Base-by-base conservation (phyloP, 2,797 vertebrate genomes). In the Siniperca scherzeri region DNA sequence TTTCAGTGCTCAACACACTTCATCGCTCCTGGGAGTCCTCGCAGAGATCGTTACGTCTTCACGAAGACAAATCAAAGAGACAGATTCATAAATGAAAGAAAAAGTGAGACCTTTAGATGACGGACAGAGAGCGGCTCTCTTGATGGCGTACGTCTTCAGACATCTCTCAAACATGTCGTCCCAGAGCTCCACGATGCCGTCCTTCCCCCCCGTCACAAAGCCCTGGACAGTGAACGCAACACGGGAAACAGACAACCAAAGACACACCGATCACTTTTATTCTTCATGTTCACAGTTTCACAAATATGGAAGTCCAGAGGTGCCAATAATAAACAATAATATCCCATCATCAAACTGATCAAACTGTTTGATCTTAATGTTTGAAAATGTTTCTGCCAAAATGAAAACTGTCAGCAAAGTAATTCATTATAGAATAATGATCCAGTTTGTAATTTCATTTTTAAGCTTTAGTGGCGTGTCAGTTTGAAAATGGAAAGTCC, bases 91-190 rank as follows among this genome's bases (percentile, higher is more conserved):
- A 12, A 25, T 25, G 5, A 25, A 5, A 27, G 25, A 16, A 22
- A 3, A 2, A 3, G 40, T 1, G 21, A 55, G 89, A 99, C 98
- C 98, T 98, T 99, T 99, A 27, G 98, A 99, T 22, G 96, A 95
- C 0, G 98, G 93, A 2, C 98, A 98, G 53, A 99, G 91, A 0
- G 96, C 95, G 0, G 97, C 93, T 93, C 98, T 97, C 94, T 99
- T 99, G 93, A 99, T 98, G 91, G 98, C 97, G 0, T 99, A 99
- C 0, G 97, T 99, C 96, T 99, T 99, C 95, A 99, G 84, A 91
- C 98, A 99, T 80, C 98, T 95, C 87, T 99, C 98, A 84, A 99
- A 99, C 96, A 97, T 98, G 88, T 99, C 98, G 81, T 99, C 98
- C 98, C 98, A 99, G 50, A 99, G 97, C 62, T 98, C 98, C 88